Conservation (phyloP, 2,113 vertebrate species). For the Centropus unirufus region DNA sequence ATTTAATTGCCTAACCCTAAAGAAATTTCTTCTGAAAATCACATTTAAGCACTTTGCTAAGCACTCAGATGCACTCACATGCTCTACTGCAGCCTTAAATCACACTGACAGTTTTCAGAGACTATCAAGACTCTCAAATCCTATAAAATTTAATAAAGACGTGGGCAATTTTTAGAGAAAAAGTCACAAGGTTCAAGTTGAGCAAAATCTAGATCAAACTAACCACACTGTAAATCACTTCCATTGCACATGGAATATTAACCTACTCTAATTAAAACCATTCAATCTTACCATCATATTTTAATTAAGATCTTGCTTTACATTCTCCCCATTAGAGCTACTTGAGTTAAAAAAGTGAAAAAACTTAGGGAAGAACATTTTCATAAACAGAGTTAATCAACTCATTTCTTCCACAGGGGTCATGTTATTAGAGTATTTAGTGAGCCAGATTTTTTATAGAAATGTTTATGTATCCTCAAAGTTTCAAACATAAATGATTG, state of each 20-base stretch:
- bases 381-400: conserved; percentile 1
- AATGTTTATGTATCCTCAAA: neutral
- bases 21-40: neutral
- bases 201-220: neutral
- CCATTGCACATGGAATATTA: neutral
- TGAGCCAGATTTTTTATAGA: neutral
- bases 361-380: neutral
- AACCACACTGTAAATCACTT: neutral
- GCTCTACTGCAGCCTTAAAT: neutral
- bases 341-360: neutral
- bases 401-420: neutral
- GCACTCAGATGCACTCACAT: neutral
- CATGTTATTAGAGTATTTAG: neutral
- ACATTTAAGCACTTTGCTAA: neutral
- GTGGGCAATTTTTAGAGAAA: neutral
- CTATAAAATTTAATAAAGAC: neutral
- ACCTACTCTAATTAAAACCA: neutral
- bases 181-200: neutral
- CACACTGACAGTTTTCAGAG: neutral
- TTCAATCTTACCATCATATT: neutral
- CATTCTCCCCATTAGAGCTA: neutral
- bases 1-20: neutral
- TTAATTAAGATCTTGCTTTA: conserved; percentile 3
- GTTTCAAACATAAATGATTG: neutral
- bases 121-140: neutral